Conservation (phyloP, 2,797 vertebrate species). For the Pantherophis alleghaniensis region DNA sequence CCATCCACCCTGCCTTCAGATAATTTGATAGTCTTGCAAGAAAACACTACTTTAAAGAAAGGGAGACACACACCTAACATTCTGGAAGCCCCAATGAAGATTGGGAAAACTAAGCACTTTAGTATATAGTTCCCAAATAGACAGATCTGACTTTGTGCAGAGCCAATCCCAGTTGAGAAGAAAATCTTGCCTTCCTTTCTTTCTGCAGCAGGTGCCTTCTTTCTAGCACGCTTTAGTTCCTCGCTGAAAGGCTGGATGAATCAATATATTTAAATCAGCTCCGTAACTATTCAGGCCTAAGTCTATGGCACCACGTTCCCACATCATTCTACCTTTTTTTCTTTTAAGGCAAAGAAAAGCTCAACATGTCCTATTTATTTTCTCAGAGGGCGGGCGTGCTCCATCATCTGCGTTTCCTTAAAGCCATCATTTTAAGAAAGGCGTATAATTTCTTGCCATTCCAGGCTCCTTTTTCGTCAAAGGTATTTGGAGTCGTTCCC, state of each 20-base stretch:
- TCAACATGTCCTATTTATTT: background rate
- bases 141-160: background rate
- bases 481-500: background rate
- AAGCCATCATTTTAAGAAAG: background rate
- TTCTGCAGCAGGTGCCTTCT: background rate
- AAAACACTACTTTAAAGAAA: background rate
- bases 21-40: background rate
- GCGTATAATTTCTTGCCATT: background rate
- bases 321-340: background rate
- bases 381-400: background rate
- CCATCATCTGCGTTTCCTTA: background rate
- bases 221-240: background rate
- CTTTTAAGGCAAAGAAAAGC: background rate
- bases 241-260: background rate
- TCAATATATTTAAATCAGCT: background rate
- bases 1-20: background rate
- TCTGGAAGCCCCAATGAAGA: background rate
- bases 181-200: background rate
- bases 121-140: background rate
- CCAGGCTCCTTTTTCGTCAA: background rate
- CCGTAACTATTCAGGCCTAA: background rate
- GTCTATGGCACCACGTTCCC: background rate
- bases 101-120: background rate
- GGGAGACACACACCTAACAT: background rate
- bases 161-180: background rate